Base-by-base conservation (phyloP, 1,140 invertebrate species). In the Zaprionus tsacasi region DNA sequence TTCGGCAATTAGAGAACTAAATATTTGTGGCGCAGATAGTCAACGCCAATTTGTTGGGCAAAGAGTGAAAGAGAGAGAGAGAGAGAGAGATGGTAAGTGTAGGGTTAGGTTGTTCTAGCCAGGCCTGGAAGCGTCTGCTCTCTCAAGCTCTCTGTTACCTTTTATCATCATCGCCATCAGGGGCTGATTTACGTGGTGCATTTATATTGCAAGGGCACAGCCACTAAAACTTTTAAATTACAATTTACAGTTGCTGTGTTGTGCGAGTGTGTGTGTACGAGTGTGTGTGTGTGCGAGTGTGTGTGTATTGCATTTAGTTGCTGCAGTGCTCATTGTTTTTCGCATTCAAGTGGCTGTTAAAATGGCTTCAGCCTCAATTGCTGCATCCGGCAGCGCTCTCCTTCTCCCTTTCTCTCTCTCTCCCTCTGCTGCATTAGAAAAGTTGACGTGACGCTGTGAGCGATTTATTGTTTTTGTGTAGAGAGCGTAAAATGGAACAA, bases 401-500 rank as follows among this genome's bases (percentile, higher is more conserved):
- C 13, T 17, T 17, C 48, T 15, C 63, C 5, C 36, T 10, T 21
- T 30, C 30, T 8, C 36, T n/a, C 35, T 8, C 35, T 27, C 8
- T 17, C 27, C 5, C n/a, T n/a, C 5, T 10, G 57, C 75, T 81
- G 77, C 82, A 87, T 88, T 87, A 88, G 82, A 72, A 88, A 86
- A 88, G 83, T 87, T 87, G 82, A 87, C 83, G 82, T 80, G 82
- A 82, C 86, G 82, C 82, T 87, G 83, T 88, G 82, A 87, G 82
- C 82, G 82, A 88, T 88, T 87, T 87, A 87, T 87, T 87, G 82
- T 87, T 87, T 87, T 87, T 87, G 82, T 87, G 79, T 88, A 82
- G 69, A 87, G 71, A 87, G 82, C 82, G 82, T 87, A 86, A 86
- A 86, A 87, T 86, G 82, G 82, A 86, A 86, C 82, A 87, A 87